Conservation (phyloP, 2,888 invertebrate species). For the Hypolimnas misippus region DNA sequence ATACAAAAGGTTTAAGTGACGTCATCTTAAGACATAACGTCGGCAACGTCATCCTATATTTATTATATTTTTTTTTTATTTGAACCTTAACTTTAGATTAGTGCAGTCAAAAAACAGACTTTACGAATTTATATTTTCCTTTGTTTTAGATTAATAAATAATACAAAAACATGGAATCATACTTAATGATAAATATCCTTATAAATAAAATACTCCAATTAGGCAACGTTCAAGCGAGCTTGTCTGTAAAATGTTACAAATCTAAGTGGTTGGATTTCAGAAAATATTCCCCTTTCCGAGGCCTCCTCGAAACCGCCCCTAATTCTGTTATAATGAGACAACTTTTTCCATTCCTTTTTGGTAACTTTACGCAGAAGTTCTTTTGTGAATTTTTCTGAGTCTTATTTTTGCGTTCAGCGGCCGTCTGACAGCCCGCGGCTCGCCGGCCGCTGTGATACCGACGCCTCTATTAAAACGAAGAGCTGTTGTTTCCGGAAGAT, state of each 20-base stretch:
- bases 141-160: no score
- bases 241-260: constrained; percentile 14
- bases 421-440: constrained; percentile 55
- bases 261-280: constrained; percentile 36
- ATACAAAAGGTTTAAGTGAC: no score
- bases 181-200: background rate
- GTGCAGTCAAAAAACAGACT: no score
- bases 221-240: background rate
- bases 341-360: constrained; percentile 74
- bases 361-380: constrained; percentile 48
- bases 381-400: constrained; percentile 58
- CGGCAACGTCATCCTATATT: no score
- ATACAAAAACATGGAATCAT: no score
- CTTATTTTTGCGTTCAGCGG: constrained; percentile 50
- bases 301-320: constrained; percentile 54
- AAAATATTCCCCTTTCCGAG: constrained; percentile 48
- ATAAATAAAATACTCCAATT: constrained; percentile 5
- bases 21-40: no score
- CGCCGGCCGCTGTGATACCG: constrained; percentile 32
- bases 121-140: no score
- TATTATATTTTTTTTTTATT: no score
- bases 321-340: constrained; percentile 76
- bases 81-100: no score
- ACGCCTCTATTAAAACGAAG: constrained; percentile 7
- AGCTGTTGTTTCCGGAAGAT: background rate